Base-by-base conservation (phyloP, 2,888 invertebrate species). In the Hermaeophaga mercurialis region DNA sequence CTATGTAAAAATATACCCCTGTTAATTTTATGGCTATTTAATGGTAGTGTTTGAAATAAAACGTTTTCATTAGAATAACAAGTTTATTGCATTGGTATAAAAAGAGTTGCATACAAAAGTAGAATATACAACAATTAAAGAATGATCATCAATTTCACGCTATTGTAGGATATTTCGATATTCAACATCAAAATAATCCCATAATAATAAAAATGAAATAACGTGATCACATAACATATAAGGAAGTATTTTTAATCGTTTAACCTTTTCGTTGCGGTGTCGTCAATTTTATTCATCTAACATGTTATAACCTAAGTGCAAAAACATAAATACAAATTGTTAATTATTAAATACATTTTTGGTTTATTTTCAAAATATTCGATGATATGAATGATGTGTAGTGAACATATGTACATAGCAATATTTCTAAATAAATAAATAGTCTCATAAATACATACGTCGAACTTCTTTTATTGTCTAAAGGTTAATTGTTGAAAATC, bases 401-500 rank as follows among this genome's bases (percentile, higher is more conserved):
- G n/a, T n/a, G n/a, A n/a, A n/a, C n/a, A 44, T 52, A 52, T 52
- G 31, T 52, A 52, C 43, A 52, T 38, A 33, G 17, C 19, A 19
- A 12, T 9, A 19, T 41, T 9, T 14, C 22, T 50, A 50, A 50
- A 50, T 50, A 48, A 48, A 48, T 47, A 49, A 49, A 39, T 49
- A 39, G 17, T 17, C 28, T 49, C 18, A 44, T 17, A 17, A 38
- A 39, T 39, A 39, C 4, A 39, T 38, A 36, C 17, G 3, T 28
- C 4, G 28, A 28, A n/a, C 28, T 9, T 28, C 28, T 28, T 28
- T 28, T 28, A 7, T 4, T 4, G 4, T 7, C 22, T 22, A 22
- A 31, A 28, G 48, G 49, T 36, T 39, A 31, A 28, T 22, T 12
- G n/a, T n/a, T n/a, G n/a, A n/a, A n/a, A n/a, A n/a, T n/a, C n/a